Percentiles rank a stretch among this genome's conserved stretches.
Evolutionary conservation across 2,797 vertebrate species (phyloP).

Genomic region (Centropyge bicolor): DNA sequence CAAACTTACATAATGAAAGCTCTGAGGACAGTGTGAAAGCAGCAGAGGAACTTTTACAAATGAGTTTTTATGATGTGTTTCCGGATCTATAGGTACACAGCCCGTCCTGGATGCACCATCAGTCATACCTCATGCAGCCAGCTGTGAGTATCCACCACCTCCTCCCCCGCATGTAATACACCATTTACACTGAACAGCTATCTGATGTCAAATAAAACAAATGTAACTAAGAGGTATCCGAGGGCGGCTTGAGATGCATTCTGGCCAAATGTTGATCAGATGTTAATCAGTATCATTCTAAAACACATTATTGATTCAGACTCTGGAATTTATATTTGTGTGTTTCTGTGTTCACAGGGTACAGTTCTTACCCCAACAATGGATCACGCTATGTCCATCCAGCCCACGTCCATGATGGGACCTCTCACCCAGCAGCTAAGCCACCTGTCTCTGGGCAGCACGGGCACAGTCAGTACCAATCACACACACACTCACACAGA

Average conservation of each 20-base stretch:
- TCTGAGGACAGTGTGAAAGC: constrained; percentile 79
- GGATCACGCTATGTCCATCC: constrained; percentile 94
- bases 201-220: not conserved
- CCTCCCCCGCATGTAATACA: not conserved
- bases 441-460: constrained; percentile 92
- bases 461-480: constrained; percentile 89
- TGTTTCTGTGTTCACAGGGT: constrained; percentile 81
- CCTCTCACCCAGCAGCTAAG: constrained; percentile 93
- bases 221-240: not conserved
- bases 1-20: constrained; percentile 87
- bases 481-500: not conserved
- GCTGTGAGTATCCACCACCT: constrained; percentile 84
- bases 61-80: constrained; percentile 17
- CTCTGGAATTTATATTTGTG: not conserved
- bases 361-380: constrained; percentile 91
- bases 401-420: constrained; percentile 94
- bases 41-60: not conserved
- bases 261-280: not conserved
- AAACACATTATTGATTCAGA: not conserved
- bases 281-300: not conserved
- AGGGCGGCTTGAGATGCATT: not conserved
- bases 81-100: constrained; percentile 87
- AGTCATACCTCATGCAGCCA: constrained; percentile 97
- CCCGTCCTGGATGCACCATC: constrained; percentile 96
- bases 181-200: not conserved